Percentiles rank a stretch among this genome's conserved stretches.
These are phyloP conservation scores for Eugnorisma glareosa DNA, from an alignment of 2,888 invertebrate species.

Conservation along the genomic window DNA sequence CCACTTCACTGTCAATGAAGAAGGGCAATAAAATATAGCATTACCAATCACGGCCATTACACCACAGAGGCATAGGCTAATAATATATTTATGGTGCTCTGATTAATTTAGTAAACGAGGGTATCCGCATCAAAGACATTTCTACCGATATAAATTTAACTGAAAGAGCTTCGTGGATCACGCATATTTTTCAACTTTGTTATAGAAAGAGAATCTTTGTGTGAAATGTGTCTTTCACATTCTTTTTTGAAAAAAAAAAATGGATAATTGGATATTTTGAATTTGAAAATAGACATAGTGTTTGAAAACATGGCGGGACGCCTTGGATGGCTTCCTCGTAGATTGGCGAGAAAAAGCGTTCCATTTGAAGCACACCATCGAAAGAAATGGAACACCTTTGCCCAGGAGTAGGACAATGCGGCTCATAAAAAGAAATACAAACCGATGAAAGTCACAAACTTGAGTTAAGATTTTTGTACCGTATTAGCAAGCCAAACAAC, in stretches of 20 bases:
- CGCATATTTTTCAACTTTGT: background rate
- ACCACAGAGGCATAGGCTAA: slow-evolving; percentile 63
- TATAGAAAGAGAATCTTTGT: background rate
- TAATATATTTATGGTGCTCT: slow-evolving; percentile 55
- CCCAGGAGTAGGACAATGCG: background rate
- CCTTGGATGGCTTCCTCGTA: background rate
- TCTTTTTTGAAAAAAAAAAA: background rate
- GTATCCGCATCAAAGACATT: slow-evolving; percentile 27
- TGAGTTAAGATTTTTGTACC: background rate
- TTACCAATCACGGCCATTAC: slow-evolving; percentile 69
- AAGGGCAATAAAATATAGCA: slow-evolving; percentile 80
- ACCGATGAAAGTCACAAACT: background rate
- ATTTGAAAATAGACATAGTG: background rate
- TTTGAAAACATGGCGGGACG: background rate
- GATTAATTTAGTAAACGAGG: slow-evolving; percentile 44
- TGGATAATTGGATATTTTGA: background rate
- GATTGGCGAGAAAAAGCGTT: background rate
- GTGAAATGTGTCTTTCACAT: background rate
- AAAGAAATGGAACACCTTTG: background rate
- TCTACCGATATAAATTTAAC: slow-evolving; percentile 1
- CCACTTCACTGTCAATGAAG: slow-evolving; percentile 83
- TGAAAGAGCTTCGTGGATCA: background rate
- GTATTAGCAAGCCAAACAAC: background rate
- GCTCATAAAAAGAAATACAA: background rate
- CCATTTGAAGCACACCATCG: background rate